Percentiles rank a stretch among this genome's conserved stretches.
Evolutionary conservation across 1,140 invertebrate genomes (phyloP).

Genomic region (Daktulosphaira vitifoliae): DNA sequence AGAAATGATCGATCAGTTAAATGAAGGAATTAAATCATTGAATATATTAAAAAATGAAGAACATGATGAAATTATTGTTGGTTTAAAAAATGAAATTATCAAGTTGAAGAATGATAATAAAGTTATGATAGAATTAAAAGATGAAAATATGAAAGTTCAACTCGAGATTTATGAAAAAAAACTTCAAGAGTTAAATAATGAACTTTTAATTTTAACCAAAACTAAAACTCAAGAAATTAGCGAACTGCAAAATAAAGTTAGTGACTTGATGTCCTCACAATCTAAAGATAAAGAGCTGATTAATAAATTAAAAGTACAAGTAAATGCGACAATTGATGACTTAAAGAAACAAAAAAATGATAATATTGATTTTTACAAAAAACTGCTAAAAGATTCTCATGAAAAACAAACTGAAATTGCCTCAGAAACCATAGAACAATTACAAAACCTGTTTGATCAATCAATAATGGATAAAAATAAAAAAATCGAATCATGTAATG

Average conservation of each 20-base stretch:
- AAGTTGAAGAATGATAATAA: constrained; percentile 18
- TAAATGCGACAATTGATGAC: background rate
- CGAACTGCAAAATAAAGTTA: background rate
- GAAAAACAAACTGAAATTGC: background rate
- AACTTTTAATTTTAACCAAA: background rate
- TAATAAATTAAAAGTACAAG: background rate
- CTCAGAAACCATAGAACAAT: background rate
- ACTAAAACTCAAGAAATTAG: constrained; percentile 9
- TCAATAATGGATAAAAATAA: background rate
- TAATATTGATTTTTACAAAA: background rate
- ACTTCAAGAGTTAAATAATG: background rate
- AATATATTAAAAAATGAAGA: constrained; percentile 22
- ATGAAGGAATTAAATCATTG: constrained; percentile 24
- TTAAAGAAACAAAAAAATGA: background rate
- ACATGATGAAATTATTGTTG: constrained; percentile 14
- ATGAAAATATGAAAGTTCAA: background rate
- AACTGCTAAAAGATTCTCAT: background rate
- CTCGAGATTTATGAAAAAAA: background rate
- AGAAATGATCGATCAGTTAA: constrained; percentile 30
- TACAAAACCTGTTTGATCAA: background rate
- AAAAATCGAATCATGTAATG: background rate
- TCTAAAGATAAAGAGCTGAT: background rate
- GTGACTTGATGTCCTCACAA: background rate
- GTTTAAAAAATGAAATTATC: constrained; percentile 12
- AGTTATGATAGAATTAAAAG: constrained; percentile 1